Base-by-base conservation (phyloP, 2,797 vertebrate species). In the Pampus argenteus region DNA sequence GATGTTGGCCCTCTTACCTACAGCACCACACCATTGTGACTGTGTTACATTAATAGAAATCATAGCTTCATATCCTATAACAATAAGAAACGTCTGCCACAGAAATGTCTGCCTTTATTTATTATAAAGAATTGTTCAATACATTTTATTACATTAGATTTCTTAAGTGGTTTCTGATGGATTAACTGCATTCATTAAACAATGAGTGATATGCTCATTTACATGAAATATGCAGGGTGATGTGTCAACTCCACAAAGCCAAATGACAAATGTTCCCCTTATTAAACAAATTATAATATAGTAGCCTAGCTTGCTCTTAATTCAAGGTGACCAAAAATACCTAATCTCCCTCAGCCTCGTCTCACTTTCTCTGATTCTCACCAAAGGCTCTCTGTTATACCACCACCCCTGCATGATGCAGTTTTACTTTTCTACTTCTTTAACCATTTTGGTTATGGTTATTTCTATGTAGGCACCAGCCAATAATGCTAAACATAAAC, bases 321-420 rank as follows among this genome's bases (percentile, higher is more conserved):
- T 42, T 18, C 6, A 17, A 42, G 17, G 40, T 42, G n/a, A n/a
- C n/a, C n/a, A n/a, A n/a, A n/a, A n/a, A n/a, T n/a, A n/a, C n/a
- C n/a, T n/a, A n/a, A n/a, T n/a, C n/a, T n/a, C n/a, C n/a, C n/a
- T 69, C 55, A 55, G 52, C 23, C 42, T 47, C 68, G 48, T 47
- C 59, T 82, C 51, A 6, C 58, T 78, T 11, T 31, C 28, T 64
- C 40, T 25, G 10, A 70, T 15, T 56, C 22, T 69, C 66, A 78
- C 57, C 45, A 17, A 58, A 18, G 61, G 73, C 73, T 68, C 34
- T 66, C 28, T 65, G 34, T 38, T 56, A 25, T 42, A 47, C 26
- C 7, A 38, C 78, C 57, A 60, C 44, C 52, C 17, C 23, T 66
- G 8, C 1, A 47, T 20, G 20, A 22, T 50, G 63, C 52, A 74